Conservation (phyloP, 53 echinoderm and acorn worm species). For the Antedon mediterranea region DNA sequence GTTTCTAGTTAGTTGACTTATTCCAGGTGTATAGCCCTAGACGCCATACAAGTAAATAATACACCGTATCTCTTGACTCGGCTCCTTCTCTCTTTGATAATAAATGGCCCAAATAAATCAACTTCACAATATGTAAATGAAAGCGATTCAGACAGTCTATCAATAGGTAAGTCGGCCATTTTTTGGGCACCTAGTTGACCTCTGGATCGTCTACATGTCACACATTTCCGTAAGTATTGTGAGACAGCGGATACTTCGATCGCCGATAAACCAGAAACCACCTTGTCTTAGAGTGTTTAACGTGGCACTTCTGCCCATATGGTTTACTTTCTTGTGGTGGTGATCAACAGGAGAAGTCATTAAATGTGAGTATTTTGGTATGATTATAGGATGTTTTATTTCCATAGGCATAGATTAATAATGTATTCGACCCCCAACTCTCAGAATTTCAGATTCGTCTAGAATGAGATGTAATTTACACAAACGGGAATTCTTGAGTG, state of each 20-base stretch:
- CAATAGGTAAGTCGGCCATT: constrained; percentile 12
- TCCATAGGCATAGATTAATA: background rate
- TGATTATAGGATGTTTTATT: constrained; percentile 5
- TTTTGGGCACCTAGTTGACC: constrained; percentile 10
- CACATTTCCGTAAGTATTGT: constrained; percentile 6
- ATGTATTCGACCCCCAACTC: constrained; percentile 34
- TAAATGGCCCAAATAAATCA: constrained; percentile 1
- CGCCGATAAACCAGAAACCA: constrained; percentile 21
- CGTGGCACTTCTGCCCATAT: constrained; percentile 40
- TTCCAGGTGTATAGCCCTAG: background rate
- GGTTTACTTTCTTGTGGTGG: constrained; percentile 22
- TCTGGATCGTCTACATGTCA: background rate
- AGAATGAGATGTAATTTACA: constrained; percentile 22
- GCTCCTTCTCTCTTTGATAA: too few relatives aligned
- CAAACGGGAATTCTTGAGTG: too few relatives aligned
- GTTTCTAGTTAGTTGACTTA: background rate
- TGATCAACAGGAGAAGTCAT: constrained; percentile 21
- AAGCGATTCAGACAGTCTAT: constrained; percentile 13
- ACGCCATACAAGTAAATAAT: background rate
- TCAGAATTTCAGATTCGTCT: constrained; percentile 16
- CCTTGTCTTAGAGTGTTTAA: constrained; percentile 15
- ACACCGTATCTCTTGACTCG: background rate
- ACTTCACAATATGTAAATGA: constrained; percentile 14
- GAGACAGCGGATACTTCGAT: constrained; percentile 6
- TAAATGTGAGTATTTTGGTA: constrained; percentile 12